Percentiles rank a stretch among this genome's conserved stretches.
Evolutionary conservation across 2,113 vertebrate genomes (phyloP).

Genomic region (Leiothrix lutea): DNA sequence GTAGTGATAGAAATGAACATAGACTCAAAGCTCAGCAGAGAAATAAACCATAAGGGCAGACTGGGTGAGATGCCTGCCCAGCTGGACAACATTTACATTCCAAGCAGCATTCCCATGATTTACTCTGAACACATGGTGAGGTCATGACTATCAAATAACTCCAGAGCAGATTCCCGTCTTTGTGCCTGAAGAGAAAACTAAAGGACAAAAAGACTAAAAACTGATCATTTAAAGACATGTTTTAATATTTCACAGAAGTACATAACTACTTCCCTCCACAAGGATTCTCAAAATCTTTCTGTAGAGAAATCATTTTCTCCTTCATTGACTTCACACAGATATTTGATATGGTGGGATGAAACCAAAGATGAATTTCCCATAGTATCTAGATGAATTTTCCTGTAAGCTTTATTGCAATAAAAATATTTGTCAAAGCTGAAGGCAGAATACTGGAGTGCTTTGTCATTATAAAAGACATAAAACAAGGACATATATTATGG

Average conservation of each 20-base stretch:
- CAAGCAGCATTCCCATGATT: conserved; percentile 30
- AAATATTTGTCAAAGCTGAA: conserved; percentile 37
- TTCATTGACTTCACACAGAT: conserved; percentile 1
- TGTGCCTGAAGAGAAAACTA: neutral
- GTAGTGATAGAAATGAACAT: neutral
- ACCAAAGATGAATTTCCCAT: neutral
- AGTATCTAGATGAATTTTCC: neutral
- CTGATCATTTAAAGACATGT: neutral
- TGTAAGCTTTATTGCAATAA: neutral
- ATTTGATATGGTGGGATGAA: conserved; percentile 30
- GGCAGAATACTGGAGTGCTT: neutral
- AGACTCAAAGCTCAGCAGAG: neutral
- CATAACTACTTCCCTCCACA: neutral
- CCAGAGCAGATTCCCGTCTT: neutral
- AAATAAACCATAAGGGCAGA: neutral
- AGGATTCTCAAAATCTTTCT: conserved; percentile 18
- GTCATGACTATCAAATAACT: conserved; percentile 37
- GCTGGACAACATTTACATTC: conserved; percentile 52
- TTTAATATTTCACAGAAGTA: neutral
- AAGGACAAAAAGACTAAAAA: conserved; percentile 9
- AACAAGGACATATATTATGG: neutral
- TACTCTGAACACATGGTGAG: conserved; percentile 35
- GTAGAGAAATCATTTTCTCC: neutral
- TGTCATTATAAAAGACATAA: conserved; percentile 13
- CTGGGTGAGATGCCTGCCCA: conserved; percentile 24